phyloP scores from a whole-genome alignment of 2,888 invertebrate genomes.

The Sclerodermus sp. region DNA sequence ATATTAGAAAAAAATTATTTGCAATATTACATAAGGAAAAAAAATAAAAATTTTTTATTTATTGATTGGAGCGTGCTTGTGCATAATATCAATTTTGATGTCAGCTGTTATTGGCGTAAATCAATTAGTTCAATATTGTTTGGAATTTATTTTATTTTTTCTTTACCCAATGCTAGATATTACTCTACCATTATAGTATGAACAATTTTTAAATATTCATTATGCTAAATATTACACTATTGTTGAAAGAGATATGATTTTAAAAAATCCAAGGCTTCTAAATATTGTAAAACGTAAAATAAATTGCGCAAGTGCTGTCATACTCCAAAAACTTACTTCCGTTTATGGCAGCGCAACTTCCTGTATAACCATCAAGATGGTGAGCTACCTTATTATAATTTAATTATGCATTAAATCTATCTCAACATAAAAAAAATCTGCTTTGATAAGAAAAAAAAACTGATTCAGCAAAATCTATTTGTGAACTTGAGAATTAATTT shows the following conservation, averaged over 20 bases:
- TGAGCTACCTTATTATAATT: slow-evolving; percentile 29
- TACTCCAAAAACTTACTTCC: slow-evolving; percentile 27
- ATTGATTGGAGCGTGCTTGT: slow-evolving; percentile 35
- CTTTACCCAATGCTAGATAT: no score
- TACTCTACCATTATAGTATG: no score
- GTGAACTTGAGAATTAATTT: no score
- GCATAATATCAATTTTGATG: slow-evolving; percentile 36
- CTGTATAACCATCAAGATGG: slow-evolving; percentile 48
- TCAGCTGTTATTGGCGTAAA: slow-evolving; percentile 27
- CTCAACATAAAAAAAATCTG: no score
- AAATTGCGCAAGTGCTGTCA: slow-evolving; percentile 22
- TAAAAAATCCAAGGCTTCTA: slow-evolving; percentile 23
- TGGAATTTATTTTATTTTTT: no score
- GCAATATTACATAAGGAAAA: no score
- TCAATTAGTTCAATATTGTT: neutral
- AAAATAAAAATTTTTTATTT: slow-evolving; percentile 23
- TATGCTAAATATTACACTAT: no score
- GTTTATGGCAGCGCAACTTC: slow-evolving; percentile 29
- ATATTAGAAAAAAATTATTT: no score
- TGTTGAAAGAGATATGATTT: neutral
- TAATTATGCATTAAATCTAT: slow-evolving; percentile 1
- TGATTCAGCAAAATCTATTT: no score
- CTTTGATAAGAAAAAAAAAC: no score
- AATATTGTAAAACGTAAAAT: slow-evolving; percentile 23
- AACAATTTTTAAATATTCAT: no score